phyloP scores from a whole-genome alignment of 2,888 invertebrate species.

The Ditylenchus weischeri region DNA sequence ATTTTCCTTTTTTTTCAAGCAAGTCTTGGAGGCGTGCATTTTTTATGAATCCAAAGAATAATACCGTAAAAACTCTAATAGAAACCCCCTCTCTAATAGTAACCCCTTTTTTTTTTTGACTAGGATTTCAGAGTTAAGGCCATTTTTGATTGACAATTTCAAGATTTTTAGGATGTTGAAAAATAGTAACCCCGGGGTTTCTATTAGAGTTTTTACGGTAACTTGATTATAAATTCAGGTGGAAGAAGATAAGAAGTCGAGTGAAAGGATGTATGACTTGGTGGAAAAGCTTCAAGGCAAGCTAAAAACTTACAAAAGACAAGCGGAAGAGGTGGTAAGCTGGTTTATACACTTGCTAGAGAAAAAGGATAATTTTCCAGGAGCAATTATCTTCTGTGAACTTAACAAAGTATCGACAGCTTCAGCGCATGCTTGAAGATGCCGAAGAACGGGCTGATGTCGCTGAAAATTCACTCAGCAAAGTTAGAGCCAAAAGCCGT shows the following conservation, averaged over 20 bases:
- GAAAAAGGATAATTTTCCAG: constrained; percentile 32
- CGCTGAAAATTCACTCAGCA: constrained; percentile 62
- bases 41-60: too few species aligned
- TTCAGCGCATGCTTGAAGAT: constrained; percentile 63
- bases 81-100: too few species aligned
- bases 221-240: constrained; percentile 61
- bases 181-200: too few species aligned
- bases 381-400: constrained; percentile 63
- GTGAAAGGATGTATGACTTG: constrained; percentile 98
- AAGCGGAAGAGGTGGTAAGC: constrained; percentile 64
- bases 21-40: too few species aligned
- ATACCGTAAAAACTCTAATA: too few species aligned
- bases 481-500: constrained; percentile 60
- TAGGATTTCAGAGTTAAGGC: too few species aligned
- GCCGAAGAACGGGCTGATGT: constrained; percentile 63
- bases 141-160: too few species aligned
- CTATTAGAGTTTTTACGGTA: too few species aligned
- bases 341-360: background rate
- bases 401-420: constrained; percentile 64
- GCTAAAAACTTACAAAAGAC: constrained; percentile 64
- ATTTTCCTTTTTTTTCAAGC: too few species aligned
- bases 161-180: too few species aligned
- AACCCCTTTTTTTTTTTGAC: too few species aligned
- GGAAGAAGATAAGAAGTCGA: constrained; percentile 99
- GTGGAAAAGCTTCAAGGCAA: constrained; percentile 95